A percentile compares a stretch with the other conserved stretches of the same genome.
Evolutionary conservation across 2,797 vertebrate species (phyloP).

Genomic region (Macroramphosus scolopax): DNA sequence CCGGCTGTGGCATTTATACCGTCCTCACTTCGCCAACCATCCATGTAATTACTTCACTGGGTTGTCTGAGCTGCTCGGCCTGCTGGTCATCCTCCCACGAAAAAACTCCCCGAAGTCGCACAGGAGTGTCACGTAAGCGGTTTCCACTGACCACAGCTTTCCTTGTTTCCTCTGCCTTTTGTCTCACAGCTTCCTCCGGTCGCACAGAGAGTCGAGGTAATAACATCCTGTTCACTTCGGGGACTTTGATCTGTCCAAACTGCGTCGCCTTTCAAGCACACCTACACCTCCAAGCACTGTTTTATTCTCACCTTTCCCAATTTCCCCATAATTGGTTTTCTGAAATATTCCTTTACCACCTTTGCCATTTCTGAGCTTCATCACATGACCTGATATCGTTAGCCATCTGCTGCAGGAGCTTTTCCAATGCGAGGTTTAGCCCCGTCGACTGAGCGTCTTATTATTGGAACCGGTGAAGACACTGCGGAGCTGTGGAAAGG

Average conservation of each 20-base stretch:
- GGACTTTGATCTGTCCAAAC: constrained; percentile 10
- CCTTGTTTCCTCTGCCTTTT: constrained; percentile 20
- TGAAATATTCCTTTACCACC: constrained; percentile 10
- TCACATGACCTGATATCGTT: constrained; percentile 14
- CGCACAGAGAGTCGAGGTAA: constrained; percentile 2
- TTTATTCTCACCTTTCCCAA: constrained; percentile 5
- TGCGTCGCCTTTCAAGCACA: too few relatives aligned
- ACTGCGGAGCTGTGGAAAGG: constrained; percentile 38
- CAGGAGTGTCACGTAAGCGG: constrained; percentile 45
- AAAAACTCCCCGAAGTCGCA: constrained; percentile 42
- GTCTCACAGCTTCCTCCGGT: constrained; percentile 23
- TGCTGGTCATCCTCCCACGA: constrained; percentile 32
- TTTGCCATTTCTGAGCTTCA: constrained; percentile 6
- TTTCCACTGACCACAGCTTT: constrained; percentile 38
- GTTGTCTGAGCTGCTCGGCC: constrained; percentile 40
- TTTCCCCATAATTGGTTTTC: constrained; percentile 1
- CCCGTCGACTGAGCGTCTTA: constrained; percentile 33
- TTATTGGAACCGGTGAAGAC: too few relatives aligned
- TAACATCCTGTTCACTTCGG: constrained; percentile 15
- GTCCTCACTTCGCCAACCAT: constrained; percentile 60
- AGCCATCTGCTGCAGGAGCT: constrained; percentile 26
- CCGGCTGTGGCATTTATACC: constrained; percentile 54
- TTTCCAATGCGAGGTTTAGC: constrained; percentile 20
- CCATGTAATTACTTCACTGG: constrained; percentile 70
- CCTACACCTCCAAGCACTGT: neutral